Evolutionary conservation across 2,888 invertebrate species (phyloP).

Genomic region (Synanthedon andrenaeformis): DNA sequence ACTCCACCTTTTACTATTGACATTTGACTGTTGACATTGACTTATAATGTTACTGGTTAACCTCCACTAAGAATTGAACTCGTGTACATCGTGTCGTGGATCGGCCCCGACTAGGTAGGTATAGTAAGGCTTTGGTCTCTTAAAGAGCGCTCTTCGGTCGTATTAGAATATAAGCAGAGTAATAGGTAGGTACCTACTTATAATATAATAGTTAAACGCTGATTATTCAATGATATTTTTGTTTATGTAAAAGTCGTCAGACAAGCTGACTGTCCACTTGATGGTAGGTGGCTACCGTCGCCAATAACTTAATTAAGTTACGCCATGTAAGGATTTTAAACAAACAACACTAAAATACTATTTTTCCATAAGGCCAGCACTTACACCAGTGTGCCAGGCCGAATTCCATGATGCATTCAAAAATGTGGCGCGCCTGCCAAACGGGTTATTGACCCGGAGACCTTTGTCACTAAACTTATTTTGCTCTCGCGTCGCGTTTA

Average conservation of each 20-base stretch:
- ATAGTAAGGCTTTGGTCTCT: too few species aligned
- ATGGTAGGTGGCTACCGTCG: too few species aligned
- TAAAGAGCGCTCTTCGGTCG: too few species aligned
- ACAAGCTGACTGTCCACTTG: too few species aligned
- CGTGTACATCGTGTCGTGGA: not conserved
- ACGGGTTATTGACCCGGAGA: conserved; percentile 56
- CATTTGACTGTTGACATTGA: not conserved
- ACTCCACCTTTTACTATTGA: not conserved
- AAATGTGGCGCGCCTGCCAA: conserved; percentile 62
- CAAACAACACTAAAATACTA: not conserved
- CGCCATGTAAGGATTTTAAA: too few species aligned
- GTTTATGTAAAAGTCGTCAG: too few species aligned
- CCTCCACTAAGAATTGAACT: not conserved
- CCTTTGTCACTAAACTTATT: conserved; percentile 64
- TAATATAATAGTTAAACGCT: too few species aligned
- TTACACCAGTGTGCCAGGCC: conserved; percentile 11
- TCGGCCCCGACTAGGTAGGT: not conserved
- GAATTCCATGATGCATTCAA: conserved; percentile 34
- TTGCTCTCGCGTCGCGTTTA: conserved; percentile 4
- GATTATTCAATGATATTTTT: too few species aligned
- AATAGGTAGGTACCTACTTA: too few species aligned
- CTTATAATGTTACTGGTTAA: conserved; percentile 1
- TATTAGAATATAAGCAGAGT: too few species aligned
- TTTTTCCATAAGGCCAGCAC: not conserved
- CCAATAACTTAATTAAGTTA: too few species aligned